Percentiles rank a stretch among this genome's conserved stretches.
These are phyloP conservation scores for Tiliacea citrago DNA, from an alignment of 2,888 invertebrate genomes.

Conservation along the genomic window DNA sequence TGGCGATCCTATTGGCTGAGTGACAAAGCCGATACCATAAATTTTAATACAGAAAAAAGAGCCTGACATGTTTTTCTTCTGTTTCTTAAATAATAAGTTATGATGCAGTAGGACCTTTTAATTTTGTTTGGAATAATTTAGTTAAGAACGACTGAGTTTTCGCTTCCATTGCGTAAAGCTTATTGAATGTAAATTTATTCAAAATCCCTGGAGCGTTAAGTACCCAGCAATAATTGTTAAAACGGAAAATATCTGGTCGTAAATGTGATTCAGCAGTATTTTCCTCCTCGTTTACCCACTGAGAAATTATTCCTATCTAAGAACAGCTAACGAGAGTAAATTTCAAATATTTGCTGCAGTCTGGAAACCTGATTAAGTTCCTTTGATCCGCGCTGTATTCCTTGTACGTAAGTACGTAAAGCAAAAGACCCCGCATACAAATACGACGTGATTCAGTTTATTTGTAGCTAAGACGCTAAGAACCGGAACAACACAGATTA, in stretches of 20 bases:
- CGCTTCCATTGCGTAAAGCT: constrained; percentile 9
- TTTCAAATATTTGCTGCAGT: constrained; percentile 24
- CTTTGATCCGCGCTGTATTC: constrained; percentile 19
- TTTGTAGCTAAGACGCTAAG: constrained; percentile 39
- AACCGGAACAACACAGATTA: constrained; percentile 28
- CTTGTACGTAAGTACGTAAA: constrained; percentile 27
- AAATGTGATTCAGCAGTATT: constrained; percentile 37
- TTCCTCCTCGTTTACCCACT: not conserved
- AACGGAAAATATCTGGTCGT: constrained; percentile 27
- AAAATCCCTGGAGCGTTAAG: constrained; percentile 34
- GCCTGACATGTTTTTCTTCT: not conserved
- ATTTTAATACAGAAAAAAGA: constrained; percentile 10
- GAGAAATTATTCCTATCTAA: constrained; percentile 4
- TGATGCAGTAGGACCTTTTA: not conserved
- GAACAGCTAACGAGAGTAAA: not conserved
- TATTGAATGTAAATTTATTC: constrained; percentile 50
- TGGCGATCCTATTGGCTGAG: constrained; percentile 21
- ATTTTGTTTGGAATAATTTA: constrained; percentile 16
- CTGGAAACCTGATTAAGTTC: constrained; percentile 21
- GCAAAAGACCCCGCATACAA: constrained; percentile 42
- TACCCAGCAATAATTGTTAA: constrained; percentile 22
- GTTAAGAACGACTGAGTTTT: constrained; percentile 3
- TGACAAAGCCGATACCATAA: constrained; percentile 23
- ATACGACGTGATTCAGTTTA: constrained; percentile 35
- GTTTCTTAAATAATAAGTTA: not conserved